Evolutionary conservation across 2,888 invertebrate genomes (phyloP), one percentile per base, ranked within the genome.

Genomic region (Catocala nupta): DNA sequence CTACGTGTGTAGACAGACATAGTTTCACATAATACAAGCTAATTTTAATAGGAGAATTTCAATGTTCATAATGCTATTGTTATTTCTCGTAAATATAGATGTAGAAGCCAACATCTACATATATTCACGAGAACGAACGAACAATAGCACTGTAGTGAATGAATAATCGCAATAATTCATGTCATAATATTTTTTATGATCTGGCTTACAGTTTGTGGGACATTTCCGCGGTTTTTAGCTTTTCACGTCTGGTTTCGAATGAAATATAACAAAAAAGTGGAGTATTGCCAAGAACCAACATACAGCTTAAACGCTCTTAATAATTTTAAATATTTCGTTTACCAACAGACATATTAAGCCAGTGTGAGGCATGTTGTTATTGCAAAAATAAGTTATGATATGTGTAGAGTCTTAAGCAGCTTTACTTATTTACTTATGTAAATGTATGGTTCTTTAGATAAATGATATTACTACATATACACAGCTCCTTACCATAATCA

Each of bases 1-100:
- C 59, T 60, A 12, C 60, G 51, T 50, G 57, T 47, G 44, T 25
- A 51, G 12, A 39, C 49, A 57, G 11, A 8, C 8, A 25, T 50
- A 39, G 10, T 34, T 50, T 34, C 11, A 50, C 49, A 48, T 39
- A 39, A 39, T 39, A 25, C 25, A 25, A 3, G 4, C 25, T 25
- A 8, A 39, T 39, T 39, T 39, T 39, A 39, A 39, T 39, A 7
- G 36, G 36, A 39, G 36, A 39, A 39, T 39, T 44, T 39, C 11
- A 43, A 16, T 16, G 16, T 25, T 25, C 3, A 25, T 1, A 25
- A 25, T 25, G 25, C 25, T 25, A 25, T 25, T 25, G 25, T 25
- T 25, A 2, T 1, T 25, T 25, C 25, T 25, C 4, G 25, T 25
- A 25, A 25, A 25, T 25, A 25, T 25, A 25, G 25, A 25, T 25